Percentiles rank a stretch among this genome's conserved stretches.
Conservation (phyloP, 2,888 invertebrate genomes). For the Vanessa cardui region DNA sequence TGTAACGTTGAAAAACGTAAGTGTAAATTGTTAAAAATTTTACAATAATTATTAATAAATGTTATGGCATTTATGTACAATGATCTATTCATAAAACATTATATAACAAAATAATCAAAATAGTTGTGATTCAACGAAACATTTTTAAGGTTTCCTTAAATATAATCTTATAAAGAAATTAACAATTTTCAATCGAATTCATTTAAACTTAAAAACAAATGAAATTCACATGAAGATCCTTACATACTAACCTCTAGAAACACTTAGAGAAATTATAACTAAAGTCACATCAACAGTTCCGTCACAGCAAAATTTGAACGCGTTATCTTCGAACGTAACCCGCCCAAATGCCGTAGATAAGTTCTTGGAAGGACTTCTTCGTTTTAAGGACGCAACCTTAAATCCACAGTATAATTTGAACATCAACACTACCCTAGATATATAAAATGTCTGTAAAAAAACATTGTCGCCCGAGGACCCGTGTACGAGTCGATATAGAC, state of each 20-base stretch:
- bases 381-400: neutral
- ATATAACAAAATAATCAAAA: neutral
- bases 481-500: constrained; percentile 23
- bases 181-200: neutral
- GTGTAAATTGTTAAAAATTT: constrained; percentile 11
- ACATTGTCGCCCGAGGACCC: constrained; percentile 20
- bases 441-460: constrained; percentile 18
- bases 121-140: neutral
- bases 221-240: too few relatives aligned
- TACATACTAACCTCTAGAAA: too few relatives aligned
- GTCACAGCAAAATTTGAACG: too few relatives aligned
- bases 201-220: too few relatives aligned
- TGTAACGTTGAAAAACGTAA: constrained; percentile 6
- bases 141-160: neutral
- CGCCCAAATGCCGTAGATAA: neutral
- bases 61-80: neutral
- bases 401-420: neutral
- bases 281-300: too few relatives aligned
- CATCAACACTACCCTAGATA: neutral
- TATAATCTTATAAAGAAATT: neutral
- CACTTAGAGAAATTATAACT: too few relatives aligned
- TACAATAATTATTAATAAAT: neutral
- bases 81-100: neutral
- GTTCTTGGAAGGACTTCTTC: neutral
- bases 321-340: neutral